Evolutionary conservation across 2,888 invertebrate genomes (phyloP), one percentile per base, ranked within the genome.

Genomic region (Corbicula japonica): DNA sequence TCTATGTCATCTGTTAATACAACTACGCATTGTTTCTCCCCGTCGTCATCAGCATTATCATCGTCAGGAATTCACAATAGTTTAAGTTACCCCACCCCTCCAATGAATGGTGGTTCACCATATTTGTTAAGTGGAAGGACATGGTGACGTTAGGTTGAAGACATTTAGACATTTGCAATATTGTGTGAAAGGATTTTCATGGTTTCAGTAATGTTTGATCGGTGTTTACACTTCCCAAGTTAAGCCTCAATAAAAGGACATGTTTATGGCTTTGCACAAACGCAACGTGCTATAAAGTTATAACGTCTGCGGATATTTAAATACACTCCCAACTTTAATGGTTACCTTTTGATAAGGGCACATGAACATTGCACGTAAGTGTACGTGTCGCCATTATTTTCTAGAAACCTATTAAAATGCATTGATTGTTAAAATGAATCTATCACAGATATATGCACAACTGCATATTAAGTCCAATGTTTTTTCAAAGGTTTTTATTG

Each of bases 121-220:
- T 91, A 91, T 76, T 86, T 90, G 69, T 78, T 89, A 46, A 89
- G 88, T 70, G 89, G 90, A 26, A 73, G 91, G 65, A 89, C 88
- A 52, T 91, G 91, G 91, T 90, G 78, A 85, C 70, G 32, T n/a
- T 18, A 60, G 21, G 28, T 52, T 41, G 28, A 63, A 61, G 48
- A 56, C 32, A 56, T 41, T 63, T 30, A n/a, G n/a, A n/a, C 23
- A 30, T 41, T 63, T 30, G 18, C 58, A 50, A 60, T 48, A 23
- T 21, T 8, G 46, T 50, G 61, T 61, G 15, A 70, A 70, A n/a
- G 44, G 23, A 23, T 18, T 50, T 79, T 75, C 68, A 75, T 75
- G 56, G 66, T 61, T 56, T 41, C 41, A 26, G 35, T 61, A 32
- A 38, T 68, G 66, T 74, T 75, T 71, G 79, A 66, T 69, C 61